phyloP scores from a whole-genome alignment of 2,797 vertebrate genomes.

The Schizothorax lantsangensis region DNA sequence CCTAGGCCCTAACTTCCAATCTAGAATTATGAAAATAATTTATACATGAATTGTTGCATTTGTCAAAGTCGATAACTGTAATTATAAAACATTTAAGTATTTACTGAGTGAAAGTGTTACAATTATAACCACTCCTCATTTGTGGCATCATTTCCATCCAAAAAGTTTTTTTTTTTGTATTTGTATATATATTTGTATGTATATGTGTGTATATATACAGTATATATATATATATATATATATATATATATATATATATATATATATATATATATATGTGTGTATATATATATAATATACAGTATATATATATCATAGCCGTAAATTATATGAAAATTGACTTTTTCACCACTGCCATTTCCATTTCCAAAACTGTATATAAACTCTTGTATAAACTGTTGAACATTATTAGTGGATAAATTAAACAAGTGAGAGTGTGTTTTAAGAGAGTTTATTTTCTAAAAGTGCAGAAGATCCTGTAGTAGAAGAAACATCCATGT shows the following conservation, averaged over 20 bases:
- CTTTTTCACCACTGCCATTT: not conserved
- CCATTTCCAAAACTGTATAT: not conserved
- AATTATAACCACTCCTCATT: too few relatives aligned
- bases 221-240: too few relatives aligned
- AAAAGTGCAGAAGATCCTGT: not conserved
- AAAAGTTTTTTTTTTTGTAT: too few relatives aligned
- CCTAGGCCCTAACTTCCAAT: not conserved
- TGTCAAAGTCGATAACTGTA: not conserved
- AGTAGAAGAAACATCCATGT: not conserved
- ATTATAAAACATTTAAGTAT: not conserved
- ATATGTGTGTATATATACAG: too few relatives aligned
- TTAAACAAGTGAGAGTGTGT: not conserved
- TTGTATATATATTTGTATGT: too few relatives aligned
- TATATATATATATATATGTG: too few relatives aligned
- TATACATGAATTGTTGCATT: not conserved
- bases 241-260: too few relatives aligned
- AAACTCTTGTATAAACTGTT: too few relatives aligned
- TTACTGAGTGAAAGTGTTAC: not conserved
- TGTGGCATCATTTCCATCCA: not conserved
- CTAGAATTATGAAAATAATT: not conserved
- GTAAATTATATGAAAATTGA: not conserved
- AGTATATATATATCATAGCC: too few relatives aligned
- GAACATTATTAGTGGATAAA: not conserved
- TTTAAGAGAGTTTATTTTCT: not conserved
- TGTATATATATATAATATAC: too few relatives aligned